Conservation (phyloP, 2,113 vertebrate species). For the Tympanuchus pallidicinctus region DNA sequence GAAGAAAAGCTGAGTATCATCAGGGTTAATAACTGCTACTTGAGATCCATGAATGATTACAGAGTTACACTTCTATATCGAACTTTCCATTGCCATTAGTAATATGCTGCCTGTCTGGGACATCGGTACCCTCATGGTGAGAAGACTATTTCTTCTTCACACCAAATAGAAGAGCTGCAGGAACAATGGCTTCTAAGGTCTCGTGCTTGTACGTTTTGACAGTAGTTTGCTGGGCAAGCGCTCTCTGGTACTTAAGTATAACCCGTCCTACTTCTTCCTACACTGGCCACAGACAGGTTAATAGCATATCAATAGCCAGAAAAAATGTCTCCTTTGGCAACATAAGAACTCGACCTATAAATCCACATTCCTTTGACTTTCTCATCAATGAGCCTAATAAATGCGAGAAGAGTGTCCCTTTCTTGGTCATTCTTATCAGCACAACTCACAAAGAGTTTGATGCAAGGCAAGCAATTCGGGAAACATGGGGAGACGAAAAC, state of each 20-base stretch:
- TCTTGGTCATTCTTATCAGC: conserved; percentile 97
- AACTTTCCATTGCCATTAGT: conserved; percentile 76
- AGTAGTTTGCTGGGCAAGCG: conserved; percentile 97
- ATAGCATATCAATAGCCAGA: conserved; percentile 82
- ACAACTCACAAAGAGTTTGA: conserved; percentile 98
- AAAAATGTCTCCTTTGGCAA: conserved; percentile 93
- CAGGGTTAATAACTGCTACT: conserved; percentile 20
- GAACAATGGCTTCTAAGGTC: conserved; percentile 98
- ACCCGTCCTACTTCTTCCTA: conserved; percentile 92
- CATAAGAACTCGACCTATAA: conserved; percentile 95
- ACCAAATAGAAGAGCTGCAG: conserved; percentile 79
- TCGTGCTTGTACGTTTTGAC: conserved; percentile 97
- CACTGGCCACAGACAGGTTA: conserved; percentile 85
- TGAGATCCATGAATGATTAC: conserved; percentile 55
- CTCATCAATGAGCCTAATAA: conserved; percentile 96
- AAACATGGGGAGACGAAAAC: conserved; percentile 98
- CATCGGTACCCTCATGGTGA: conserved; percentile 73
- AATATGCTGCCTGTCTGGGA: conserved; percentile 82
- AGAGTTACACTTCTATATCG: conserved; percentile 11
- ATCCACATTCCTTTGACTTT: conserved; percentile 94
- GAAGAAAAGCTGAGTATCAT: conserved; percentile 55
- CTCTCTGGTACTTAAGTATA: conserved; percentile 96
- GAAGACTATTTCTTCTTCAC: conserved; percentile 76
- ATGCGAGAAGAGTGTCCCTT: conserved; percentile 88
- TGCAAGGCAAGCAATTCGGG: conserved; percentile 95